phyloP scores from a whole-genome alignment of 2,888 invertebrate species.

The Cecidostiba fungosa region DNA sequence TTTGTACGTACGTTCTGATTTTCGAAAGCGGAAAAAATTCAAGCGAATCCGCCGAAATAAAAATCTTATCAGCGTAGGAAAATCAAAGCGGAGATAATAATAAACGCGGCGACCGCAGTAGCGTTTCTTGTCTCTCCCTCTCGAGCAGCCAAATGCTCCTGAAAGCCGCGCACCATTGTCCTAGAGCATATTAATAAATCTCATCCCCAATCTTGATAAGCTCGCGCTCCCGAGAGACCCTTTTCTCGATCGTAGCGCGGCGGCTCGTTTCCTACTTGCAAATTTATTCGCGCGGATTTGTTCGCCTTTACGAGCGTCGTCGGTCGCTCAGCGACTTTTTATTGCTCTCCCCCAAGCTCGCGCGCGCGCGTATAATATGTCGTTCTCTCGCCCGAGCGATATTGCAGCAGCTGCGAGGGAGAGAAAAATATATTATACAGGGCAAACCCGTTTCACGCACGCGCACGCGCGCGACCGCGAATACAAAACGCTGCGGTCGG shows the following conservation, averaged over 20 bases:
- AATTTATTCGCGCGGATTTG: slow-evolving; percentile 64
- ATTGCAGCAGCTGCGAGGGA: neutral
- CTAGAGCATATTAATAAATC: slow-evolving; percentile 60
- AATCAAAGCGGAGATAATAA: slow-evolving; percentile 41
- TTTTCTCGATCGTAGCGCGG: slow-evolving; percentile 34
- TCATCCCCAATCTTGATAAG: slow-evolving; percentile 55
- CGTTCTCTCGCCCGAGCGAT: neutral
- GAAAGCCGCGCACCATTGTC: slow-evolving; percentile 57
- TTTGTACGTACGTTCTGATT: neutral
- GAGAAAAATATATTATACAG: slow-evolving; percentile 5
- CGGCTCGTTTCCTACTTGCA: slow-evolving; percentile 59
- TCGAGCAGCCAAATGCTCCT: slow-evolving; percentile 14
- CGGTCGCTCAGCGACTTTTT: slow-evolving; percentile 37
- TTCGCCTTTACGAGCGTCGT: slow-evolving; percentile 56
- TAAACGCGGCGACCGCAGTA: neutral
- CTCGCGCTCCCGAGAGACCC: neutral
- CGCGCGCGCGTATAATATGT: neutral
- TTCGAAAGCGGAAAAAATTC: neutral
- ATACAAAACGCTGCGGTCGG: slow-evolving; percentile 24
- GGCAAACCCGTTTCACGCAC: slow-evolving; percentile 50
- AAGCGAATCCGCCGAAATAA: slow-evolving; percentile 6
- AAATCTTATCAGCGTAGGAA: slow-evolving; percentile 40
- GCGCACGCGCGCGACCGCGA: slow-evolving; percentile 44
- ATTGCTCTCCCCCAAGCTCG: slow-evolving; percentile 32
- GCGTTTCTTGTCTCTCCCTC: too few species aligned